Conservation (phyloP, 2,113 vertebrate genomes). For the Sclerurus mexicanus region DNA sequence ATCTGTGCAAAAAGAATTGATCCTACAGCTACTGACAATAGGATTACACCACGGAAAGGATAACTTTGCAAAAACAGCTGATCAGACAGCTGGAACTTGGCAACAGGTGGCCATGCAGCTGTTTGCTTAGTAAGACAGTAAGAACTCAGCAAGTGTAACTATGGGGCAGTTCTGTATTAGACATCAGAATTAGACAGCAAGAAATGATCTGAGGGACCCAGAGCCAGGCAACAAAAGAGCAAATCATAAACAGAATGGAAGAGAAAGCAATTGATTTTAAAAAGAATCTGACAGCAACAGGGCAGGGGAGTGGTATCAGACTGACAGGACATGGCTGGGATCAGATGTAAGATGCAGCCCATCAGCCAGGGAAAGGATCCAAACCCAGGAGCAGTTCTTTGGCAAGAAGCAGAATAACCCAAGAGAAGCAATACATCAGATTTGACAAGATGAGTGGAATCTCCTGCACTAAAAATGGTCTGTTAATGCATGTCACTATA, state of each 20-base stretch:
- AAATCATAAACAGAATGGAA: not conserved
- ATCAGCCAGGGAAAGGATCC: not conserved
- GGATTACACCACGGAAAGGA: not conserved
- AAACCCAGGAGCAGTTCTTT: not conserved
- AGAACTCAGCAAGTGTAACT: not conserved
- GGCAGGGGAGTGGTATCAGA: not conserved
- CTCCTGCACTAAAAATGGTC: not conserved
- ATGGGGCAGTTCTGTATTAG: not conserved
- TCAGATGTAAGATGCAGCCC: slow-evolving; percentile 4
- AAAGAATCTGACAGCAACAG: slow-evolving; percentile 9
- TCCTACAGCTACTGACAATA: not conserved
- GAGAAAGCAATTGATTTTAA: not conserved
- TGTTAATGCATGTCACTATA: not conserved
- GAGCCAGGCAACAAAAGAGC: not conserved
- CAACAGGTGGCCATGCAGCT: not conserved
- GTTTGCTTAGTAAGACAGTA: not conserved
- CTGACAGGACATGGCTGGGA: not conserved
- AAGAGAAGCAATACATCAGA: slow-evolving; percentile 21
- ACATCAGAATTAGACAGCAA: not conserved
- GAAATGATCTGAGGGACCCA: not conserved
- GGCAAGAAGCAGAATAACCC: not conserved
- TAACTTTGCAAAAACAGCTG: not conserved
- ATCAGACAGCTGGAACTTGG: slow-evolving; percentile 21
- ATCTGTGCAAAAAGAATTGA: not conserved
- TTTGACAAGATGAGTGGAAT: not conserved